phyloP scores from a whole-genome alignment of 1,140 invertebrate genomes.

The Cydia pomonella region DNA sequence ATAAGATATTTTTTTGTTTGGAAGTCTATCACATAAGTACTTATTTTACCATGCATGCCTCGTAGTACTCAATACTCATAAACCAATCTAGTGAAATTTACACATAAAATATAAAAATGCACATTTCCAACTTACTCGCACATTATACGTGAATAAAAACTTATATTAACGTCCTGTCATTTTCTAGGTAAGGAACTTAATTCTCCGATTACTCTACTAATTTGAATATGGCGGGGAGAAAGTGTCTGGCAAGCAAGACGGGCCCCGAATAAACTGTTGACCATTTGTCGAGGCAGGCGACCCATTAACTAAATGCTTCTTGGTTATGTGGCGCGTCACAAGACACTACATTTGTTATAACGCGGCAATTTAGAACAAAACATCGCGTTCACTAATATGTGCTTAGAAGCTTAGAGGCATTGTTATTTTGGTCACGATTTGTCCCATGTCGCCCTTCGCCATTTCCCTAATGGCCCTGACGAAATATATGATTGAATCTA shows the following conservation, averaged over 20 bases:
- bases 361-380: slow-evolving; percentile 48
- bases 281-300: slow-evolving; percentile 37
- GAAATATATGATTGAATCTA: slow-evolving; percentile 48
- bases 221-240: background rate
- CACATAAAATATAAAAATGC: too few species aligned
- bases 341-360: slow-evolving; percentile 49
- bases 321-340: slow-evolving; percentile 39
- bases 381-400: slow-evolving; percentile 45
- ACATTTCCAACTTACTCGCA: too few species aligned
- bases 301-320: slow-evolving; percentile 43
- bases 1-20: too few species aligned
- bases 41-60: too few species aligned
- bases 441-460: slow-evolving; percentile 42
- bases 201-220: background rate
- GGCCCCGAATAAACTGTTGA: slow-evolving; percentile 3
- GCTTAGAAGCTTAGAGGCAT: slow-evolving; percentile 43
- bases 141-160: too few species aligned
- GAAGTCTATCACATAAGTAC: too few species aligned
- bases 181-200: too few species aligned
- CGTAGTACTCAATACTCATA: too few species aligned
- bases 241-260: background rate
- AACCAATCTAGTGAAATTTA: too few species aligned
- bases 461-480: slow-evolving; percentile 47
- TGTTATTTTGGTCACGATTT: slow-evolving; percentile 51
- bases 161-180: too few species aligned